phyloP scores from a whole-genome alignment of 2,113 vertebrate genomes.

The Scatophagus argus region DNA sequence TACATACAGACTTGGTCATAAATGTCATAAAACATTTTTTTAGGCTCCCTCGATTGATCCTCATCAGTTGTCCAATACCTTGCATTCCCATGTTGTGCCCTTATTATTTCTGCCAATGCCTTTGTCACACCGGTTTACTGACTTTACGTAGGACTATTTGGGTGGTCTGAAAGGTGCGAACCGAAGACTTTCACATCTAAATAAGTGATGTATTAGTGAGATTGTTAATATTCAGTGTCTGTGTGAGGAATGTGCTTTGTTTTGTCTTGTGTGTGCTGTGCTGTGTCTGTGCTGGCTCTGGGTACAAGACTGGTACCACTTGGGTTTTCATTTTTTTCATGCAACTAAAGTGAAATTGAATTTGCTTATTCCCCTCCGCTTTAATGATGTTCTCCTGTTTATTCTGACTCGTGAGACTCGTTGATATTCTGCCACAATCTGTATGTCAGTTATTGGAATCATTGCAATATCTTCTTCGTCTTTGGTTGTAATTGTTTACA shows the following conservation, averaged over 20 bases:
- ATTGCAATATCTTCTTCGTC: not conserved
- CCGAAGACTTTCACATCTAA: no score
- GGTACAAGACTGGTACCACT: not conserved
- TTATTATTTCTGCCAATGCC: not conserved
- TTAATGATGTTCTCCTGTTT: not conserved
- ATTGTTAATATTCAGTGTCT: constrained; percentile 8
- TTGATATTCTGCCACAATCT: not conserved
- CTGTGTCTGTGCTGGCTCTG: not conserved
- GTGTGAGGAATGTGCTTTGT: not conserved
- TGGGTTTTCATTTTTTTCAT: not conserved
- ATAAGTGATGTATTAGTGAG: not conserved
- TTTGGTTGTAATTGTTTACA: not conserved
- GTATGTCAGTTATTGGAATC: not conserved
- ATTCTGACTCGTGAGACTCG: not conserved
- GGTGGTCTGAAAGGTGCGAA: not conserved
- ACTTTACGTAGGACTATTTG: not conserved
- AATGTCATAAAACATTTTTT: no score
- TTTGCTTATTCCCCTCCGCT: not conserved
- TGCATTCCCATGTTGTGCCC: not conserved
- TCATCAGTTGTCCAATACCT: not conserved
- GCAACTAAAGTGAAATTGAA: not conserved
- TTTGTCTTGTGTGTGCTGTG: not conserved
- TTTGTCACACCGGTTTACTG: not conserved
- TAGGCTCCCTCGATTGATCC: not conserved
- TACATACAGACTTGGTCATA: not conserved